Evolutionary conservation across 2,888 invertebrate species (phyloP).

Genomic region (Erannis defoliaria): DNA sequence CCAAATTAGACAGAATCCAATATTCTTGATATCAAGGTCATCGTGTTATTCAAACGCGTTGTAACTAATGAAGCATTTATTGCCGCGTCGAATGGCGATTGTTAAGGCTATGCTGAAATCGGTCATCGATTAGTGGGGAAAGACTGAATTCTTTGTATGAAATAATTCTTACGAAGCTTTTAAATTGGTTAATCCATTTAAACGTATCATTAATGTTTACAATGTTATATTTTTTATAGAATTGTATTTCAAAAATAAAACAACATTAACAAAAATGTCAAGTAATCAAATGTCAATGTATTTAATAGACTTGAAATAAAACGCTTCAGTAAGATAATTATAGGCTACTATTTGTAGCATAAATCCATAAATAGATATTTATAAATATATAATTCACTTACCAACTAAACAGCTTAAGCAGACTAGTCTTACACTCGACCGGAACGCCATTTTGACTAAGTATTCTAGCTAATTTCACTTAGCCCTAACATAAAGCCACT

Average conservation of each 20-base stretch:
- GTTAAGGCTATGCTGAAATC: constrained; percentile 50
- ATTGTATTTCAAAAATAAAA: too few relatives aligned
- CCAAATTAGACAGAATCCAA: constrained; percentile 55
- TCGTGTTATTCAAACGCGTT: constrained; percentile 46
- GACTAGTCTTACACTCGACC: constrained; percentile 66
- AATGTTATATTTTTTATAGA: too few relatives aligned
- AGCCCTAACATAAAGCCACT: constrained; percentile 71
- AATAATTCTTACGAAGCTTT: not conserved
- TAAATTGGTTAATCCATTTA: not conserved
- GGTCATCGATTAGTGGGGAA: constrained; percentile 31
- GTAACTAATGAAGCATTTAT: constrained; percentile 51
- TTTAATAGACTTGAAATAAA: too few relatives aligned
- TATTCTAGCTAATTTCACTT: constrained; percentile 63
- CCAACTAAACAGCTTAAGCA: constrained; percentile 75
- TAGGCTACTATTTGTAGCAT: too few relatives aligned
- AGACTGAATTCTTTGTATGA: not conserved
- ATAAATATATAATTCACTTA: constrained; percentile 54
- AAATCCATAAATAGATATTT: too few relatives aligned
- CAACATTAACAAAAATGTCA: too few relatives aligned
- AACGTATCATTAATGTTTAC: too few relatives aligned
- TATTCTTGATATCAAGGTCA: constrained; percentile 58
- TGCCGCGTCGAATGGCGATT: constrained; percentile 46
- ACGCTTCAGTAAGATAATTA: too few relatives aligned
- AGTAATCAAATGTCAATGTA: too few relatives aligned
- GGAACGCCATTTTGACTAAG: constrained; percentile 76